Base-by-base conservation (phyloP, 2,797 vertebrate genomes). In the Thunnus albacares region DNA sequence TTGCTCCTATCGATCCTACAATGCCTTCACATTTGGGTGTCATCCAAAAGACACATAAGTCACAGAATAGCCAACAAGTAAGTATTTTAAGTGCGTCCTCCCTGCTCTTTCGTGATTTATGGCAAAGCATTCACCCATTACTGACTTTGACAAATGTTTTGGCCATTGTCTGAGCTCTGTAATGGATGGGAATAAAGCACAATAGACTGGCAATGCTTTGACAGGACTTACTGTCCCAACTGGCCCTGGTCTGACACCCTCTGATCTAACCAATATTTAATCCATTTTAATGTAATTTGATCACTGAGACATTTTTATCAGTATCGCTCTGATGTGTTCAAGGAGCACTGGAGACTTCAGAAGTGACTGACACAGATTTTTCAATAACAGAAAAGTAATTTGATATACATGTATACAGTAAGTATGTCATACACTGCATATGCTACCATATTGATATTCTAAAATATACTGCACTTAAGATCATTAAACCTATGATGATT, bases 141-240 rank as follows among this genome's bases (percentile, higher is more conserved):
- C 8, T 30, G 55, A 71, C 62, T 73, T 20, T 52, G 49, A 74
- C 38, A 77, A 74, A 79, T 79, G 60, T 20, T 64, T 74, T 62
- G 7, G 20, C 66, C 18, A 41, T 18, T 55, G 45, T 61, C 22
- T 80, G 56, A 59, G 14, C 26, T 43, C 53, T 22, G 64, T 61
- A 66, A 65, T 45, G 24, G 6, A 79, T 47, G 4, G 7, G 38
- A 55, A 20, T 61, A 66, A 73, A 77, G 10, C 73, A 33, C 6
- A 60, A 43, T 17, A 26, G 10, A 33, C 15, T 53, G 14, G 10
- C 22, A 13, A 49, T 3, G 12, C 38, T 35, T 59, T 60, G 45
- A 35, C 20, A 26, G 22, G 56, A 22, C 24, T 5, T 28, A 41
- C 13, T 61, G 11, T 26, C 6, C 11, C 10, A 38, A 17, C 47